Percentiles rank a stretch among this genome's conserved stretches.
Conservation (phyloP, 1,140 invertebrate species). For the Littorina saxatilis region DNA sequence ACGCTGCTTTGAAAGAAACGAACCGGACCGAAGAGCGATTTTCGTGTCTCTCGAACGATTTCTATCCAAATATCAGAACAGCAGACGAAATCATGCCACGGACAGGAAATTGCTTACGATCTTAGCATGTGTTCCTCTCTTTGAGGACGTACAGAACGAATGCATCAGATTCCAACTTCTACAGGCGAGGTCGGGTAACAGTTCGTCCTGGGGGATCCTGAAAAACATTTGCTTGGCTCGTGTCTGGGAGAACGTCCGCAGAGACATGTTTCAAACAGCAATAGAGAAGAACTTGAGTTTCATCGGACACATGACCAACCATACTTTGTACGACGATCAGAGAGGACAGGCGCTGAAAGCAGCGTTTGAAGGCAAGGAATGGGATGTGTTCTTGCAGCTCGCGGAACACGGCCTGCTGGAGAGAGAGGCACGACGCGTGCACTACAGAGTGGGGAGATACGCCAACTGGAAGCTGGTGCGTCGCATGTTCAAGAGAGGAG, state of each 20-base stretch:
- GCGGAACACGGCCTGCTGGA: slow-evolving; percentile 1
- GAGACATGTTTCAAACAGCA: not conserved
- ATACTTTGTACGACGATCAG: slow-evolving; percentile 4
- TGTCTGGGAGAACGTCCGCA: not conserved
- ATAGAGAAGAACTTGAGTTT: not conserved
- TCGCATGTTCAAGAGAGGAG: not conserved
- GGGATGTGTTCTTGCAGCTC: not conserved
- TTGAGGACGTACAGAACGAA: no score
- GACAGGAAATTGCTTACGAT: no score
- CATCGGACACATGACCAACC: not conserved
- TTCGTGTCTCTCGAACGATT: no score
- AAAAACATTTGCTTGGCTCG: not conserved
- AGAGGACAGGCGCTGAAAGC: not conserved
- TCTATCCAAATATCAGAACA: no score
- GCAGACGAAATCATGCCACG: no score
- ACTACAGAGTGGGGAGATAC: not conserved
- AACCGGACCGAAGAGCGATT: no score
- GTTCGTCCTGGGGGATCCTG: not conserved
- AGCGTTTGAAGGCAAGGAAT: not conserved
- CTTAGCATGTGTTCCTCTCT: no score
- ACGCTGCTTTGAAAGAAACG: no score
- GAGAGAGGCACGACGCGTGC: not conserved
- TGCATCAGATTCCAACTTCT: no score
- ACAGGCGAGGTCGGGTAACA: no score
- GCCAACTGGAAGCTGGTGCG: not conserved